Percentiles rank a stretch among this genome's conserved stretches.
phyloP scores from a whole-genome alignment of 2,888 invertebrate genomes.

The Tenthredo livida region DNA sequence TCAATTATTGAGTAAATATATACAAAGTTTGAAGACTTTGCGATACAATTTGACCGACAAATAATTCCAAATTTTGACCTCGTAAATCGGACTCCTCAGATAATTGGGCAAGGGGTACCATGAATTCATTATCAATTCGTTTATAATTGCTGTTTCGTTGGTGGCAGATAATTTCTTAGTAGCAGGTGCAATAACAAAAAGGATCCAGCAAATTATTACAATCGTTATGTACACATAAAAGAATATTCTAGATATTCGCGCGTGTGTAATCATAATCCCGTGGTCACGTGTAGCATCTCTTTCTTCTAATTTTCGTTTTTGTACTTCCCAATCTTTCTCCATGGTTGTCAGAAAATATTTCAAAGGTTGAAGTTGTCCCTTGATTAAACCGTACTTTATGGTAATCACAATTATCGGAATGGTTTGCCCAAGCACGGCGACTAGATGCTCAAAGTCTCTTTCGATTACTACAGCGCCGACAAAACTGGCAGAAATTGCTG shows the following conservation, averaged over 20 bases:
- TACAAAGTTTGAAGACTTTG: neutral
- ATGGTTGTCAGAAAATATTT: conserved; percentile 25
- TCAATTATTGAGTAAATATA: neutral
- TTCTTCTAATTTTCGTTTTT: neutral
- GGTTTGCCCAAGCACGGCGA: conserved; percentile 34
- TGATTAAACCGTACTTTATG: conserved; percentile 32
- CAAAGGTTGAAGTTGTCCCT: conserved; percentile 16
- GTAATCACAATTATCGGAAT: conserved; percentile 27
- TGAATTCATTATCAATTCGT: conserved; percentile 22
- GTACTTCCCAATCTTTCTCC: conserved; percentile 38
- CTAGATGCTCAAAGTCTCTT: neutral
- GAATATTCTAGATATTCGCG: conserved; percentile 39
- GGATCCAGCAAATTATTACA: conserved; percentile 23
- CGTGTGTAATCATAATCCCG: conserved; percentile 18
- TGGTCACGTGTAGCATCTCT: neutral
- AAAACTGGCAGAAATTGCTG: neutral
- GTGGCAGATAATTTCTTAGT: neutral
- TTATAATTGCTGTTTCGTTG: neutral
- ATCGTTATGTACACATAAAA: conserved; percentile 16
- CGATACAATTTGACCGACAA: neutral
- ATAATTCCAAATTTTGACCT: conserved; percentile 18
- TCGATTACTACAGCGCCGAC: neutral
- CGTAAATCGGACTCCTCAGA: conserved; percentile 9
- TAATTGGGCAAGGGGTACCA: conserved; percentile 39
- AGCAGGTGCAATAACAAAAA: neutral